phyloP scores from a whole-genome alignment of 2,113 vertebrate genomes.

The Tachysurus fulvidraco region DNA sequence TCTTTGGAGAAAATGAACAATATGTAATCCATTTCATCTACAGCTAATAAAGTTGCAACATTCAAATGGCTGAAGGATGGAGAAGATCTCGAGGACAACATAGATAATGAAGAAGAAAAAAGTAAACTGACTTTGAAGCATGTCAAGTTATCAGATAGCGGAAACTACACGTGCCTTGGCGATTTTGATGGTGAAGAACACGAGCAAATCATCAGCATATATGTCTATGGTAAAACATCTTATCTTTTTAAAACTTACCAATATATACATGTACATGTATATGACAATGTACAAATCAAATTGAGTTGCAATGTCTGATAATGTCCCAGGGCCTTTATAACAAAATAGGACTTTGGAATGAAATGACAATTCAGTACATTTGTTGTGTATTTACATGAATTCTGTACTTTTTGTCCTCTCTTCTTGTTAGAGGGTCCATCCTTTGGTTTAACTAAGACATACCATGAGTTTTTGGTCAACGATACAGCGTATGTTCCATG shows the following conservation, averaged over 20 bases:
- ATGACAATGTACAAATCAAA: no score
- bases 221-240: constrained; percentile 64
- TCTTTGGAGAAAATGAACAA: not conserved
- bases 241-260: not conserved
- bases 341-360: no score
- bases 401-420: not conserved
- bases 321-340: no score
- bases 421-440: constrained; percentile 60
- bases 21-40: not conserved
- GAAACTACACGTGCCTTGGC: constrained; percentile 63
- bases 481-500: constrained; percentile 62
- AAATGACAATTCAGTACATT: no score
- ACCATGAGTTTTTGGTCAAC: constrained; percentile 73
- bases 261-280: not conserved
- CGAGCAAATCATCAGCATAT: not conserved
- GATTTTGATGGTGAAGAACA: not conserved
- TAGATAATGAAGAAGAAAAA: constrained; percentile 60
- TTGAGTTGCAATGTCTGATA: no score
- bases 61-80: constrained; percentile 66
- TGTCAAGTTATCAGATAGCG: constrained; percentile 52
- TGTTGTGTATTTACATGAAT: no score
- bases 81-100: constrained; percentile 53
- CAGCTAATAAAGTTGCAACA: constrained; percentile 59
- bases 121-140: constrained; percentile 59
- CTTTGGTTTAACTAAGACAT: constrained; percentile 58